Base-by-base conservation (phyloP, 1,140 invertebrate genomes). In the Lasioglossum baleicum region DNA sequence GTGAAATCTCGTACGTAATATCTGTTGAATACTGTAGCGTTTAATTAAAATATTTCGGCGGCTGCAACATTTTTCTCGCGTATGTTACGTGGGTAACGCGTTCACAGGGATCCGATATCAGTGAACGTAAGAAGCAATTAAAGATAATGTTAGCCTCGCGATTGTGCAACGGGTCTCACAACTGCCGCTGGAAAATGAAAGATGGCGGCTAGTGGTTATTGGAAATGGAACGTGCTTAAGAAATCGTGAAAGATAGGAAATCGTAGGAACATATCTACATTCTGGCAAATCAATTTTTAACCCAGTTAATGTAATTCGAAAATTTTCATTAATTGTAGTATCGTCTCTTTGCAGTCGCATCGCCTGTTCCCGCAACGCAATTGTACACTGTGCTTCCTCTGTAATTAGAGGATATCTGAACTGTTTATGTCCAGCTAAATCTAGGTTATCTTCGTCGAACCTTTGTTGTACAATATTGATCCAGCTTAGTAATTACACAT, bases 71-170 rank as follows among this genome's bases (percentile, higher is more conserved):
- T 53, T 8, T 58, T 58, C 8, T 22, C 20, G n/a, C 7, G n/a
- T 56, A 56, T n/a, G n/a, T 53, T 15, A 15, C 6, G 53, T n/a
- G 20, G 20, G 15, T 5, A 42, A 56, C 31, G 17, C 20, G 61
- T 42, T 56, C 42, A 20, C 20, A 17, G 1, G 2, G 11, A 65
- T 75, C 53, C 22, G 53, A 66, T 53, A 53, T 65, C 44, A 26
- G 31, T 26, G 31, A 75, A 75, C 35, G 61, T 75, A 40, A 8
- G 22, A n/a, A 2, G 63, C 7, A 66, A 66, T 56, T 65, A 58
- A 58, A 58, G 56, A n/a, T 58, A 58, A 60, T 35, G 42, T 63
- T 73, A 10, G 44, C 22, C 58, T 7, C 26, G 22, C 1, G 71
- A 73, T 67, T 58, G 51, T 31, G 73, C 17, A 67, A 75, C 22